Evolutionary conservation across 2,888 invertebrate genomes (phyloP), one percentile per base, ranked within the genome.

Genomic region (Leptinotarsa tumamoca): DNA sequence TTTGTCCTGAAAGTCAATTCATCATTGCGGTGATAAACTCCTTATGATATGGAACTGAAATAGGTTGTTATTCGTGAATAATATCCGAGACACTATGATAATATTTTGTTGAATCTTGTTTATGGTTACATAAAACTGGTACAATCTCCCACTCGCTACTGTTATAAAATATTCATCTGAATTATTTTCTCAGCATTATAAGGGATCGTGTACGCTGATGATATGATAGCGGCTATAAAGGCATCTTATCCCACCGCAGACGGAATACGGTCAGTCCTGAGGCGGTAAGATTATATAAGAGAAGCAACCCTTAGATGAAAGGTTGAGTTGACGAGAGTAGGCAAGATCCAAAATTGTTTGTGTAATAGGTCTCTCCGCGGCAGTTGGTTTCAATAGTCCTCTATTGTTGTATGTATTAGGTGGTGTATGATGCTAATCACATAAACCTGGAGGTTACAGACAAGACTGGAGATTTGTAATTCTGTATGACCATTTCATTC

Each of bases 251-350:
- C 17, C 63, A 63, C 33, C 63, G 63, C 63, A 63, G 33, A 63
- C 33, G 33, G 63, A 33, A 63, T 63, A 63, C 63, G 63, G 63
- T 63, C 63, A 63, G 63, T 63, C 63, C 63, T 63, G 63, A 63
- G 63, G 63, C 63, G 63, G 63, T 63, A 17, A 63, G 63, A 63
- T 63, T 63, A 63, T 63, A 63, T 63, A 33, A 63, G 63, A 63
- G 63, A 63, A 63, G 33, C 27, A 63, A 33, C 33, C 63, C 43
- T 17, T 2, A 33, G 63, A 63, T 63, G 63, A 63, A 63, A 63
- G 63, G 63, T 63, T n/a, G 17, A 63, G 63, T 63, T 63, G 63
- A 33, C 63, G 63, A 43, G 33, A 43, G 58, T 63, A 33, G 33
- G 63, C 58, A 58, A 33, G 58, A 61, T 33, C 33, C 63, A 33